phyloP scores from a whole-genome alignment of 2,113 vertebrate genomes.

The Platichthys flesus region DNA sequence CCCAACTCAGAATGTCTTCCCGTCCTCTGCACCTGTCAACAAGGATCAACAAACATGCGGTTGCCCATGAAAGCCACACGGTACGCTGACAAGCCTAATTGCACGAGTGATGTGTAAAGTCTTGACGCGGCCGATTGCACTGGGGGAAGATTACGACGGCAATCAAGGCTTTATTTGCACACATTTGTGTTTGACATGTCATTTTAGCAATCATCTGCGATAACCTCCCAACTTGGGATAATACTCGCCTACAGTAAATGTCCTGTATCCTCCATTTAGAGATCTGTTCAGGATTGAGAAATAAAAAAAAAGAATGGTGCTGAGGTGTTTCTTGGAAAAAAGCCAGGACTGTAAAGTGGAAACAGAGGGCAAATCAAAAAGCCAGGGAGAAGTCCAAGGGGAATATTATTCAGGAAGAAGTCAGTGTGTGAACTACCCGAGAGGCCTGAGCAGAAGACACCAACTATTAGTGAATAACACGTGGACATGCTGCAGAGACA shows the following conservation, averaged over 20 bases:
- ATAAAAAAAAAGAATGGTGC: constrained; percentile 29
- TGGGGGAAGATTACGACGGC: background rate
- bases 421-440: constrained; percentile 36
- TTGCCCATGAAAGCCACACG: constrained; percentile 28
- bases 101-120: constrained; percentile 40
- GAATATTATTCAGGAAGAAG: constrained; percentile 46
- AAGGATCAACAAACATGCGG: constrained; percentile 45
- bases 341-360: constrained; percentile 76
- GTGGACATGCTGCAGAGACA: constrained; percentile 36
- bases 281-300: constrained; percentile 25
- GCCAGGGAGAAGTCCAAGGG: constrained; percentile 57
- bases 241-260: constrained; percentile 7
- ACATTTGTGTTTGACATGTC: constrained; percentile 25
- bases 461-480: constrained; percentile 54
- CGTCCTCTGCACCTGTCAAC: constrained; percentile 21
- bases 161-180: constrained; percentile 2
- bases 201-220: constrained; percentile 35
- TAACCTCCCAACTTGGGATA: constrained; percentile 1
- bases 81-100: constrained; percentile 61
- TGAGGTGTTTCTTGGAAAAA: constrained; percentile 73
- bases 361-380: constrained; percentile 79
- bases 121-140: constrained; percentile 42
- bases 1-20: background rate
- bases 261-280: constrained; percentile 3
- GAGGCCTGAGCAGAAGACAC: constrained; percentile 49